Evolutionary conservation across 2,113 vertebrate species (phyloP), one percentile per base, ranked within the genome.

Genomic region (Lepisosteus oculatus): DNA sequence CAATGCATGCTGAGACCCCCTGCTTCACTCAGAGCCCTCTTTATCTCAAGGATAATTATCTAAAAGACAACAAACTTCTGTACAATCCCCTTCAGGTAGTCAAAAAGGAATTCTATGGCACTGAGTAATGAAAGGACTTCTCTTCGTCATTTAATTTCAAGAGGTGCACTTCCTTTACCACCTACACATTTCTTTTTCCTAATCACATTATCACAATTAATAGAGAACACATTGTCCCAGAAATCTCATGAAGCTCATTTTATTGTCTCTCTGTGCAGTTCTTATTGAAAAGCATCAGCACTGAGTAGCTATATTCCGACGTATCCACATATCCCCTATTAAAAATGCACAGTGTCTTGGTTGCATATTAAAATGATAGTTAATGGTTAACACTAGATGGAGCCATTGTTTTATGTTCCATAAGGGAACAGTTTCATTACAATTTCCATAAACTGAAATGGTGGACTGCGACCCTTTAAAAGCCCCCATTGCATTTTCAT

Each of bases 321-420:
- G 29, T 29, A 29, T 29, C 29, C 29, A 29, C 29, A 29, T 2
- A 29, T 29, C 29, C 29, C 29, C 29, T 29, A 29, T 29, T 29
- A 29, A 29, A 29, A 29, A 29, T 29, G 29, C 29, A 29, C 29
- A 29, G 29, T 29, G 29, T 29, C 29, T 29, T 29, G 1, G 29
- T 29, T 29, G 29, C 11, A 41, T 44, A 71, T 15, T 11, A 63
- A 64, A 59, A 70, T 15, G 54, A 42, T 64, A 12, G 55, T 6
- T 51, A 71, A 14, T 6, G 3, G 45, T 8, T 57, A 56, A 86
- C 90, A 89, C 84, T 81, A 88, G 91, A 87, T 91, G 90, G 89
- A 81, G 86, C 84, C 91, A 79, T 89, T 88, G 88, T 14, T 67
- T 62, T 70, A 76, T 72, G 75, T 78, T 67, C 56, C 9, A 42